Conservation (phyloP, 2,797 vertebrate species). For the Epinephelus malabaricus region DNA sequence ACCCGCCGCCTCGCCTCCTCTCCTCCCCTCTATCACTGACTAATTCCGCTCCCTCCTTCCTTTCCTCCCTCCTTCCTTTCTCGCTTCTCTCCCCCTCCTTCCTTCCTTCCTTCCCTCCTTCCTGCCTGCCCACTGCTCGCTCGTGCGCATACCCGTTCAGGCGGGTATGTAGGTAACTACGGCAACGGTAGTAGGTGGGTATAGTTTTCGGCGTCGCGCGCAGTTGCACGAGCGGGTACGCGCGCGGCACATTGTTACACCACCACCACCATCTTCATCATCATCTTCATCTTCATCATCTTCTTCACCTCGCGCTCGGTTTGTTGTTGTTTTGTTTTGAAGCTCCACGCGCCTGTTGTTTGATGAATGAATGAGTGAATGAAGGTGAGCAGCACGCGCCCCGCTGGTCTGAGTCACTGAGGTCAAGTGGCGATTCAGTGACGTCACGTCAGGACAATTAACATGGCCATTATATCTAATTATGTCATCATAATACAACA, state of each 20-base stretch:
- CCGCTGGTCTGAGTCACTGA: conserved; percentile 42
- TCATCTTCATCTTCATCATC: too few relatives aligned
- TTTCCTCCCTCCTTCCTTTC: conserved; percentile 57
- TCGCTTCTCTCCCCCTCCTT: conserved; percentile 63
- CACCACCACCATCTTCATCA: not conserved
- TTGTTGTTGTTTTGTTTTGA: not conserved
- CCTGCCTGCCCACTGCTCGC: conserved; percentile 30
- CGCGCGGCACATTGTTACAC: conserved; percentile 24
- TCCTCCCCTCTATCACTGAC: conserved; percentile 71
- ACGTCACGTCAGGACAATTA: conserved; percentile 8
- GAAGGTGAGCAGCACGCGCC: conserved; percentile 42
- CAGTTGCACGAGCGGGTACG: conserved; percentile 15
- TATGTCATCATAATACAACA: not conserved
- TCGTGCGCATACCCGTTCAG: conserved; percentile 46
- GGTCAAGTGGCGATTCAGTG: conserved; percentile 38
- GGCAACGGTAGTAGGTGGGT: conserved; percentile 55
- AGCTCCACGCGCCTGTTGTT: conserved; percentile 33
- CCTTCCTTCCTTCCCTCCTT: conserved; percentile 30
- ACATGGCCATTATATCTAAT: not conserved
- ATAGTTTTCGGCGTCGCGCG: too few relatives aligned
- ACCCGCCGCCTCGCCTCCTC: conserved; percentile 78
- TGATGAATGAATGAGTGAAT: conserved; percentile 41
- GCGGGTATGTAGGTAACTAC: conserved; percentile 66
- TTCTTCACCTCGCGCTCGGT: not conserved
- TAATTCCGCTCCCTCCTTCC: conserved; percentile 42